Conservation (phyloP, 2,113 vertebrate genomes). For the Puma concolor region DNA sequence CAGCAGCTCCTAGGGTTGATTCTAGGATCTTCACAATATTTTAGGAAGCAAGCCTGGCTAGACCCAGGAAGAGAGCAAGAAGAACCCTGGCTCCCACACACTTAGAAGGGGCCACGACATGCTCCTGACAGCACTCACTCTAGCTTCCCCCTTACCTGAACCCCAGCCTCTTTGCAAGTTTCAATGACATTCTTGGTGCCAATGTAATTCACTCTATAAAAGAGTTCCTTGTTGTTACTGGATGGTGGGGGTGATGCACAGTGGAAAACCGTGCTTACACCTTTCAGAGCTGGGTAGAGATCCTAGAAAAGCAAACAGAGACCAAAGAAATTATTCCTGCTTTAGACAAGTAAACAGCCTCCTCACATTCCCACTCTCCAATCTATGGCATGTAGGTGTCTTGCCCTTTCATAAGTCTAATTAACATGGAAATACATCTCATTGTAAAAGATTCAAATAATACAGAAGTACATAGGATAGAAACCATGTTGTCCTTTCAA, state of each 20-base stretch:
- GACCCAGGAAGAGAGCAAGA: background rate
- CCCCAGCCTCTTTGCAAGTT: constrained; percentile 92
- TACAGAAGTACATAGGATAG: background rate
- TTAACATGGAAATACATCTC: background rate
- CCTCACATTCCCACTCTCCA: background rate
- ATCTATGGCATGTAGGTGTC: background rate
- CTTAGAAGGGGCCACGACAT: background rate
- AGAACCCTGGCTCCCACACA: background rate
- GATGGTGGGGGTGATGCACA: constrained; percentile 95
- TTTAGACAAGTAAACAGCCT: background rate
- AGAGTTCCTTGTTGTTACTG: constrained; percentile 92
- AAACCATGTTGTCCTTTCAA: background rate
- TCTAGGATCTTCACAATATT: background rate
- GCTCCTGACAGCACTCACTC: background rate
- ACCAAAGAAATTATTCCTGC: background rate
- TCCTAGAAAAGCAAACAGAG: constrained; percentile 85
- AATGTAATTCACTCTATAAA: constrained; percentile 93
- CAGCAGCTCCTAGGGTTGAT: background rate
- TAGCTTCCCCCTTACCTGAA: constrained; percentile 89
- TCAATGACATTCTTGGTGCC: constrained; percentile 93
- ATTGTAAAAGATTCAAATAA: background rate
- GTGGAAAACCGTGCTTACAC: constrained; percentile 93
- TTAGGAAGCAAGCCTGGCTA: background rate
- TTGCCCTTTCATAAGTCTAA: background rate
- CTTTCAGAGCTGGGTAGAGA: constrained; percentile 90